Evolutionary conservation across 2,888 invertebrate genomes (phyloP), one percentile per base, ranked within the genome.

Genomic region (Tipula lateralis): DNA sequence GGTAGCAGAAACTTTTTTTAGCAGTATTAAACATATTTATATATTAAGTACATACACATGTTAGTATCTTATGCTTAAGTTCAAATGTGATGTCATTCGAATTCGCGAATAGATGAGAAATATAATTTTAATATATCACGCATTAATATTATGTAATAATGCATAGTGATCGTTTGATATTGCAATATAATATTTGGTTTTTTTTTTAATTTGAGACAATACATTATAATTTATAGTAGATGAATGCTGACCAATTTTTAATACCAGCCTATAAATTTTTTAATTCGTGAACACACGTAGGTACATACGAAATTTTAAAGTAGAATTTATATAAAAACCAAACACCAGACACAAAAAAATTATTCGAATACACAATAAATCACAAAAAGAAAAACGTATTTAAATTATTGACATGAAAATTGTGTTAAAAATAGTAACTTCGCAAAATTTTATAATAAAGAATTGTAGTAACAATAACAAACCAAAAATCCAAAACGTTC

Each of bases 381-480:
- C 66, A 66, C 66, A 66, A 66, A 66, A 24, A 2, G 66, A 66
- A 66, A 66, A 66, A 16, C 66, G 66, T 66, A 66, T 24, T 24
- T 66, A 24, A 66, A 24, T 66, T 66, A 66, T 19, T 24, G 19
- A 66, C 44, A 50, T 50, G 44, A 50, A 50, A 50, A 6, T 50
- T 66, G 66, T 66, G 66, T 66, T 66, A 66, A 66, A 66, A 66
- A 66, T 66, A 66, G 66, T 66, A 66, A 66, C 66, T 66, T 66
- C 66, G 66, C 66, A 66, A 66, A 66, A n/a, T 44, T 44, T 44
- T 66, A 16, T 44, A 9, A 36, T 19, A 44, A 16, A 1, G 1
- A 44, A 36, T 6, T 9, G 12, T 3, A 44, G 7, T 44, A 44
- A 66, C 24, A 66, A 66, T 66, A 66, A 66, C 24, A 66, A 66